Evolutionary conservation across 2,888 invertebrate genomes (phyloP).

Genomic region (Caenorhabditis macrosperma): DNA sequence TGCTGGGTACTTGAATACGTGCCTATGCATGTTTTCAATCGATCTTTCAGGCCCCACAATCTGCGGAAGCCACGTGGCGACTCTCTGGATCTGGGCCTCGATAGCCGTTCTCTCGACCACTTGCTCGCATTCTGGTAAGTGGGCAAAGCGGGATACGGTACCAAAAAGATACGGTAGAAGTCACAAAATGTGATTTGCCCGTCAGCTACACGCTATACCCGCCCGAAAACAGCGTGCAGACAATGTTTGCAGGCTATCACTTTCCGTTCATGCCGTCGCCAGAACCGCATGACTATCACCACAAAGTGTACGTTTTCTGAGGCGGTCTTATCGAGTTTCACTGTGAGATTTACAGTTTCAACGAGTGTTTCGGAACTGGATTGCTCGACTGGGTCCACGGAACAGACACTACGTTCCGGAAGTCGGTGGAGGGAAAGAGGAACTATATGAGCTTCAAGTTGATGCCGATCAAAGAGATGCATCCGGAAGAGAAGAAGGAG

Average conservation of each 20-base stretch:
- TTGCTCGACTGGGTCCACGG: constrained; percentile 89
- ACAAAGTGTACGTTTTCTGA: constrained; percentile 85
- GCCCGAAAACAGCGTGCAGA: constrained; percentile 6
- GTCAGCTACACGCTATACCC: constrained; percentile 9
- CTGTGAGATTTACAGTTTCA: constrained; percentile 88
- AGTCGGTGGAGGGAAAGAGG: constrained; percentile 86
- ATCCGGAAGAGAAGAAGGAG: constrained; percentile 75
- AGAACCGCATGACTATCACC: constrained; percentile 91
- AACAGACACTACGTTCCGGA: constrained; percentile 87
- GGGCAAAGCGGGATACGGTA: background rate
- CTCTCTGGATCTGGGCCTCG: constrained; percentile 85
- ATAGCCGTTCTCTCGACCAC: constrained; percentile 88
- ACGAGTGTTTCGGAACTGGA: constrained; percentile 89
- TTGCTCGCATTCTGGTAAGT: constrained; percentile 86
- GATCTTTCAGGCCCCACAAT: constrained; percentile 81
- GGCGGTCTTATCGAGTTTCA: no score
- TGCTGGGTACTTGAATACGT: constrained; percentile 81
- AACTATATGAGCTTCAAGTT: constrained; percentile 83
- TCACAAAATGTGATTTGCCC: background rate
- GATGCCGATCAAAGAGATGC: constrained; percentile 80
- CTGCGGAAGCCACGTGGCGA: constrained; percentile 87
- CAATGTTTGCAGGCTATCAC: constrained; percentile 84
- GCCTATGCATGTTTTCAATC: background rate
- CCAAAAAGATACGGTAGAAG: background rate
- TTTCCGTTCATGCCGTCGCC: constrained; percentile 90